phyloP scores from a whole-genome alignment of 2,888 invertebrate genomes.

The Dynastes maya region DNA sequence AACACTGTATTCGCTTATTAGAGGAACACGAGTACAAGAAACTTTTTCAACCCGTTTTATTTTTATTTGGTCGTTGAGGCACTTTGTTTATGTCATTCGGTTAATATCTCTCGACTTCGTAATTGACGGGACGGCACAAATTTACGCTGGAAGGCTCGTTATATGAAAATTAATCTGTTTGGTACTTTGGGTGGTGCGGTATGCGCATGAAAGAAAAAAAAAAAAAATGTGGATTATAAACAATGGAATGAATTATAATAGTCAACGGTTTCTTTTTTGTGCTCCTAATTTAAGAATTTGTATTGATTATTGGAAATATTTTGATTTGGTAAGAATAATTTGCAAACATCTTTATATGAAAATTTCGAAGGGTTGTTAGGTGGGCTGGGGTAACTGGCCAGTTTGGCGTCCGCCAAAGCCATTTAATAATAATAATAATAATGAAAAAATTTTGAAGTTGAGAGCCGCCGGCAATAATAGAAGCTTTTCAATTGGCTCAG shows the following conservation, averaged over 20 bases:
- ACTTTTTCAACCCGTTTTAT: slow-evolving; percentile 25
- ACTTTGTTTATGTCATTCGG: slow-evolving; percentile 44
- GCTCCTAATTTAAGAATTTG: too few relatives aligned
- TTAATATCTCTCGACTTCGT: slow-evolving; percentile 33
- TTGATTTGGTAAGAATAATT: too few relatives aligned
- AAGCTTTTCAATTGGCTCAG: too few relatives aligned
- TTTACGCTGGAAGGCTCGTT: slow-evolving; percentile 42
- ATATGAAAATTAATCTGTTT: slow-evolving; percentile 37
- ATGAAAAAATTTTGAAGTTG: too few relatives aligned
- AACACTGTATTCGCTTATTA: slow-evolving; percentile 19
- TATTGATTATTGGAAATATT: too few relatives aligned
- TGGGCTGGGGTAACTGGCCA: too few relatives aligned
- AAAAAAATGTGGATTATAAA: background rate
- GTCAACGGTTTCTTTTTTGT: too few relatives aligned
- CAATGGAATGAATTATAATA: too few relatives aligned
- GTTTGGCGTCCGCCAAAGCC: too few relatives aligned
- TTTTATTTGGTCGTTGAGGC: slow-evolving; percentile 28
- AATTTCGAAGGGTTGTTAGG: too few relatives aligned
- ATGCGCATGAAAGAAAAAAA: background rate
- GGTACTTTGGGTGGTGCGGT: background rate
- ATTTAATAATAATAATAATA: too few relatives aligned
- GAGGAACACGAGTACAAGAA: background rate
- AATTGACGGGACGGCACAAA: slow-evolving; percentile 43
- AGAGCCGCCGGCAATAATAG: too few relatives aligned
- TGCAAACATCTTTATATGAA: background rate